Conservation (phyloP, 2,888 invertebrate genomes). For the Parnassius mnemosyne region DNA sequence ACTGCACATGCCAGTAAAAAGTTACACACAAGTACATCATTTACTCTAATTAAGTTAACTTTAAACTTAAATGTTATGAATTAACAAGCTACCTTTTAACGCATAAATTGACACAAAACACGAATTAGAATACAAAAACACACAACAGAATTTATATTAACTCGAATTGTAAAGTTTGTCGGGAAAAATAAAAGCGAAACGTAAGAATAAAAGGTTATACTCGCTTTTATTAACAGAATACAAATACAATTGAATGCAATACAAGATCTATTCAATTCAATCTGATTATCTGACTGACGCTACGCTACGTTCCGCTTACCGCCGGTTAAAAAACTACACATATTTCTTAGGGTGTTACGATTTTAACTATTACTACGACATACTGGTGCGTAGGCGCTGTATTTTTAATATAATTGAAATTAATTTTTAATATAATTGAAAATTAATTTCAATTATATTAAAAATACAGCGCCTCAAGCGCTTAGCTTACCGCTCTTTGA, state of each 20-base stretch:
- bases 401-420: too few species aligned
- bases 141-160: constrained; percentile 33
- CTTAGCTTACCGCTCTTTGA: constrained; percentile 10
- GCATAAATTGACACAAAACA: constrained; percentile 37
- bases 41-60: constrained; percentile 60
- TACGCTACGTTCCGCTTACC: constrained; percentile 32
- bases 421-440: too few species aligned
- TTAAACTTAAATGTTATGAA: constrained; percentile 56
- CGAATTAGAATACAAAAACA: constrained; percentile 40
- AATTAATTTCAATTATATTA: background rate
- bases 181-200: constrained; percentile 62
- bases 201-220: constrained; percentile 68
- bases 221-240: constrained; percentile 60
- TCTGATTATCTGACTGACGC: constrained; percentile 32
- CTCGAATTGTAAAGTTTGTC: constrained; percentile 49
- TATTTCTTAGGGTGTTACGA: background rate
- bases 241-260: too few species aligned
- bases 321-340: constrained; percentile 19
- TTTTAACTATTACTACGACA: background rate
- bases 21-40: constrained; percentile 53
- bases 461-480: constrained; percentile 6
- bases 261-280: constrained; percentile 39
- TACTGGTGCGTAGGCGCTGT: background rate
- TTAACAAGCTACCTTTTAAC: constrained; percentile 59
- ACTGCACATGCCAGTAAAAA: constrained; percentile 70